Base-by-base conservation (phyloP, 1,140 invertebrate genomes). In the Stegodyphus mimosarum region DNA sequence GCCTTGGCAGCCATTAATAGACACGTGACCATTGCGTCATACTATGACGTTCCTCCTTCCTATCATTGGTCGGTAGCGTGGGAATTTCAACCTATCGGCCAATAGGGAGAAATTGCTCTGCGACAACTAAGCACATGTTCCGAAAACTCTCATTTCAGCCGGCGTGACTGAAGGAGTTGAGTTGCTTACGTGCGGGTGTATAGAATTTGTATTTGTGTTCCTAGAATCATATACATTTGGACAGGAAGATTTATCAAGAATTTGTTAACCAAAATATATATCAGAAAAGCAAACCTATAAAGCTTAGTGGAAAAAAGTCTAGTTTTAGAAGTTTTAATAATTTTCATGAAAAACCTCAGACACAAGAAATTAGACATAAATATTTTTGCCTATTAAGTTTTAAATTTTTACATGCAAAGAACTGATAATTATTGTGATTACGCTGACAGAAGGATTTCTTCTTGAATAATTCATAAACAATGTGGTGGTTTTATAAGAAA, bases 41-140 rank as follows among this genome's bases (percentile, higher is more conserved):
- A 18, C 7, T 10, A 17, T 84, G 81, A 84, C 81, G 81, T 84
- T 50, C n/a, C 33, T 9, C 73, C 17, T 84, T 33, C 52, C 66
- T 74, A 84, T 73, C 49, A 84, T 84, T 84, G 81, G 81, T 84
- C 72, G 81, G 81, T 53, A 84, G 81, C 81, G 81, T 84, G 81
- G 81, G 81, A 84, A 84, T 84, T 84, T 84, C 73, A 70, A 84
- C 75, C 63, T 69, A 69, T 76, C 64, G 72, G 64, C 81, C 81
- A 84, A 84, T 84, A 49, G 81, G 18, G 55, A 52, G 48, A 60
- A 76, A 60, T 55, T 50, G 11, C 63, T 18, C 48, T 49, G 48
- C 81, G 60, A 74, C 63, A 75, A 84, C 81, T 70, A 76, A 84
- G 73, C 81, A 84, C 81, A 84, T 84, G 81, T 84, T 81, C 72